Evolutionary conservation across 2,113 vertebrate genomes (phyloP), one percentile per base, ranked within the genome.

Genomic region (Delphinus delphis): DNA sequence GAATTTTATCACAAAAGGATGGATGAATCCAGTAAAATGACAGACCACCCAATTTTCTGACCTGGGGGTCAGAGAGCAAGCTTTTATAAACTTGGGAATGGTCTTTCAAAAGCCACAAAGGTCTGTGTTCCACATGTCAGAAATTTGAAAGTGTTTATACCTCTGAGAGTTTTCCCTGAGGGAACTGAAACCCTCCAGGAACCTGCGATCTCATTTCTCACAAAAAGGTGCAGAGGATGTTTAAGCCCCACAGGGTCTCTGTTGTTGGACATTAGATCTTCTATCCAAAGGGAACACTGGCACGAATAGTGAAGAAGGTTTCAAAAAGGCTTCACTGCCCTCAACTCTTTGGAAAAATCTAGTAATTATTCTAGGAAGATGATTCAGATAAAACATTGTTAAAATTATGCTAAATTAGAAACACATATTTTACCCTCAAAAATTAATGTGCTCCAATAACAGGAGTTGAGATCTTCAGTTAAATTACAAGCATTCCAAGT

Each of bases 11-110:
- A 71, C 20, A 55, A 55, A 92, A 88, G 76, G 58, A 85, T 63
- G 77, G 67, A 65, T 47, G 38, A 90, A 70, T 60, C 60, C 70
- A 90, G 67, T 80, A 87, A 92, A 96, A 87, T 68, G 41, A 91
- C 33, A 96, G 76, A 96, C 8, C 47, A 88, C 67, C 83, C 80
- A 95, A 50, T 92, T 76, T 77, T 91, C 71, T 87, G 89, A 87
- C 79, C 68, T 80, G 0, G 0, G 55, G 68, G 70, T 94, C 82
- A 93, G 70, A 92, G 53, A 86, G 55, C 60, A 95, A 92, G 91
- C 31, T 93, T 95, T 87, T 80, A 96, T 21, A 71, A 88, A 93
- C 65, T 84, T 93, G 81, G 20, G 20, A 74, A 86, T 60, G 55
- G 44, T 90, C 88, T 93, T 50, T 80, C 36, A 65, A 95, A 93